Base-by-base conservation (phyloP, 2,888 invertebrate genomes). In the Apantesis nais region DNA sequence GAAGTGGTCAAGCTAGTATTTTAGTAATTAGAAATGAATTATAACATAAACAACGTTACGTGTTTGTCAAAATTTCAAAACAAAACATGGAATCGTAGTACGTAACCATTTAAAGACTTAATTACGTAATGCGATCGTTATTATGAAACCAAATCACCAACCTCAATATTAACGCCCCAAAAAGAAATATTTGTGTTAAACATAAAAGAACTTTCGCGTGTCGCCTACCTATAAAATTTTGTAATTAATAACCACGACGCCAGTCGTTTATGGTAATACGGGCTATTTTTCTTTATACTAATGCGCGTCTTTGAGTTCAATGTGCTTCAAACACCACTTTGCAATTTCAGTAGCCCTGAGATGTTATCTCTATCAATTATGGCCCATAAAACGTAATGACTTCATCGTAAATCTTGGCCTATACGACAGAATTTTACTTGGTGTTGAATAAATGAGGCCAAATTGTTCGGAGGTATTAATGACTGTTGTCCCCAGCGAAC, bases 351-450 rank as follows among this genome's bases (percentile, higher is more conserved):
- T 89, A 85, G 89, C 86, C 84, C 89, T 83, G 79, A 92, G 93
- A 94, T 94, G 88, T 85, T 93, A 94, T 94, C 93, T 93, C 90
- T 92, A 93, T 93, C 93, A 94, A 94, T 94, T 94, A 94, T 93
- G 91, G 93, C 83, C 93, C 92, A 93, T 94, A 93, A 94, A 94
- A 93, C 89, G 90, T 93, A 94, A 94, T 94, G 94, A 92, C 94
- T 94, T 93, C 92, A 94, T 94, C 94, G 93, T 94, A 93, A 93
- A 94, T 93, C 93, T 93, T 88, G 87, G 86, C 89, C 88, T 92
- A 93, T 92, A 92, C 93, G 93, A 93, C 93, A 93, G 90, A 89
- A 91, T 91, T 92, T 92, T 90, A 87, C 89, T 90, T 87, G 89
- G 92, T 92, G 92, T 90, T 92, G 91, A 92, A 92, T 93, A 93